Evolutionary conservation across 1,140 invertebrate species (phyloP), one percentile per base, ranked within the genome.

Genomic region (Bombus superbus): DNA sequence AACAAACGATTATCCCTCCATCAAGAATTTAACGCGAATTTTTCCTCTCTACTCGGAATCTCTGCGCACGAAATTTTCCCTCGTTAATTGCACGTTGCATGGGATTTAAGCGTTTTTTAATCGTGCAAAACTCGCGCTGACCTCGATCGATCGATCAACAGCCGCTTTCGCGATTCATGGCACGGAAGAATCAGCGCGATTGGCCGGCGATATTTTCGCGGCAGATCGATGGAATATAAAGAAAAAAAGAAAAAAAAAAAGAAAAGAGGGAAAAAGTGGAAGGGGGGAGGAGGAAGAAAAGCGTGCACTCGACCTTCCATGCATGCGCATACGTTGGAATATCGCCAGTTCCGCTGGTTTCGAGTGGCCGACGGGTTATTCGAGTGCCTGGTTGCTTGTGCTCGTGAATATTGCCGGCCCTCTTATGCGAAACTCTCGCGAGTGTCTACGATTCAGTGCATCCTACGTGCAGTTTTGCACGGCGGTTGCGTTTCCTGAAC

Each of bases 271-370:
- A 57, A 87, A 71, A 73, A 68, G 64, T 57, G 53, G 44, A 83
- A 81, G 79, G n/a, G 78, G 57, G 64, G 22, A 25, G 62, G 5
- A 22, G 13, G 57, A 76, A 66, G 66, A 59, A 80, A 72, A 62
- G 66, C 88, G 87, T 77, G 85, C 75, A 75, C 85, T 89, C 89
- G 90, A 91, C 86, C 89, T 90, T 88, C 88, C 89, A 89, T 91
- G 88, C 89, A 88, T 86, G 86, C 88, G 89, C 92, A 92, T 86
- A 84, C 87, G 87, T 89, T 79, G 91, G 90, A 94, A 92, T 92
- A 93, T 92, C 91, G 90, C 91, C 87, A 86, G 85, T 92, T 93
- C 92, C 86, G 91, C 90, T 89, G 90, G 47, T 93, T 91, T 93
- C 83, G 86, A 93, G 91, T 88, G 85, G 79, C 80, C 89, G 89